phyloP scores from a whole-genome alignment of 2,888 invertebrate genomes.

The Tortrix viridana region DNA sequence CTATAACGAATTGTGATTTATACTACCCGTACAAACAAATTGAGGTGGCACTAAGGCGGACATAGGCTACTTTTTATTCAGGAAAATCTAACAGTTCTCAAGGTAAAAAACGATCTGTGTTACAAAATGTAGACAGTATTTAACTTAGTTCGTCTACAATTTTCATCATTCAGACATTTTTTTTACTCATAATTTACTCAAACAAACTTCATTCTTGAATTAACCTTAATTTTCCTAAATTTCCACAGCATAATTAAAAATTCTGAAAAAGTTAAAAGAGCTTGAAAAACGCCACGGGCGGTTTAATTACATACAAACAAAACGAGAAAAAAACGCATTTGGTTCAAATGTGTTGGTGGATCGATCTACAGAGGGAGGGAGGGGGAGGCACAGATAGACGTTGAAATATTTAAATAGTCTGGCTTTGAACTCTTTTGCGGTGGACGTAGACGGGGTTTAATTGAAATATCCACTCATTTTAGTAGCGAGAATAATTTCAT shows the following conservation, averaged over 20 bases:
- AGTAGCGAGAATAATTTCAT: conserved; percentile 8
- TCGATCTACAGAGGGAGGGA: conserved; percentile 62
- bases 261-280: background rate
- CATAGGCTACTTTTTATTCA: too few relatives aligned
- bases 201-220: too few relatives aligned
- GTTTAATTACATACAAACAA: conserved; percentile 68
- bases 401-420: conserved; percentile 62
- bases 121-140: too few relatives aligned
- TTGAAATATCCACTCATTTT: conserved; percentile 39
- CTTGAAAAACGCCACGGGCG: conserved; percentile 40
- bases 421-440: conserved; percentile 51
- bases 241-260: conserved; percentile 16
- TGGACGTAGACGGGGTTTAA: conserved; percentile 41
- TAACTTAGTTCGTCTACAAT: too few relatives aligned
- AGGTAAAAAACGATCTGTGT: too few relatives aligned
- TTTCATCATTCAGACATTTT: too few relatives aligned
- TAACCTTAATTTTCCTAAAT: too few relatives aligned
- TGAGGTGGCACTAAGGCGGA: too few relatives aligned
- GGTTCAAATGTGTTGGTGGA: conserved; percentile 53
- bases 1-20: too few relatives aligned
- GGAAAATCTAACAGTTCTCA: too few relatives aligned
- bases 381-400: conserved; percentile 46
- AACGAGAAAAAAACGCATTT: conserved; percentile 52
- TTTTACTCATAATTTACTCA: too few relatives aligned
- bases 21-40: too few relatives aligned